phyloP scores from a whole-genome alignment of 2,797 vertebrate genomes.

The Stomatorhinus walkeri region DNA sequence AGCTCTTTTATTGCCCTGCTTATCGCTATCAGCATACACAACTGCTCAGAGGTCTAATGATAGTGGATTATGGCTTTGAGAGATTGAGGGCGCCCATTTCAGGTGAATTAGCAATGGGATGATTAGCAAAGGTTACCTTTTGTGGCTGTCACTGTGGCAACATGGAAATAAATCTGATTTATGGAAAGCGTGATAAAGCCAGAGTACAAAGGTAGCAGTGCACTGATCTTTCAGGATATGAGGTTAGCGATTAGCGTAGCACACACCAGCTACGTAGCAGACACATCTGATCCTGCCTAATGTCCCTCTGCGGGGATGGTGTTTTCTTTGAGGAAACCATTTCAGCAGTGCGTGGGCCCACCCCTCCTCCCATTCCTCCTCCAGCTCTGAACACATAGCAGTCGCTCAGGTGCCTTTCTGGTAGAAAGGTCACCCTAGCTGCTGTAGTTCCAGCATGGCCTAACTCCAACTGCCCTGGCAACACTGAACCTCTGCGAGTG shows the following conservation, averaged over 20 bases:
- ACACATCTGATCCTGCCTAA: neutral
- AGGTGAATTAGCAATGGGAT: neutral
- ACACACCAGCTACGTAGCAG: neutral
- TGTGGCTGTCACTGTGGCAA: neutral
- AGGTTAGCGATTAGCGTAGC: neutral
- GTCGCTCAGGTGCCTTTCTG: neutral
- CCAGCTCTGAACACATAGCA: neutral
- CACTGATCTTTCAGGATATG: neutral
- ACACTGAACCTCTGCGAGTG: neutral
- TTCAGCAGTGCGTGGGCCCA: neutral
- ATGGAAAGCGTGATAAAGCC: neutral
- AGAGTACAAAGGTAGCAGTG: slow-evolving; percentile 16
- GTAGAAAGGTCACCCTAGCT: neutral
- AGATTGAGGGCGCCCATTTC: neutral
- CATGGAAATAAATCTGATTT: slow-evolving; percentile 14
- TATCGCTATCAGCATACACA: slow-evolving; percentile 30
- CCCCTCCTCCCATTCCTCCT: neutral
- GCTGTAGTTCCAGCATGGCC: neutral
- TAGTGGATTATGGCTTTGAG: slow-evolving; percentile 18
- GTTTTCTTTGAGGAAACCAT: neutral
- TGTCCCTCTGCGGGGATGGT: neutral
- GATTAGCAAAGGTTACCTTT: neutral
- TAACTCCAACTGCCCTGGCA: neutral
- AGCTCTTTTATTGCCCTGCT: slow-evolving; percentile 27
- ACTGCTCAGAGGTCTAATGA: slow-evolving; percentile 27